Evolutionary conservation across 2,888 invertebrate genomes (phyloP).

Genomic region (Ectemnius continuus): DNA sequence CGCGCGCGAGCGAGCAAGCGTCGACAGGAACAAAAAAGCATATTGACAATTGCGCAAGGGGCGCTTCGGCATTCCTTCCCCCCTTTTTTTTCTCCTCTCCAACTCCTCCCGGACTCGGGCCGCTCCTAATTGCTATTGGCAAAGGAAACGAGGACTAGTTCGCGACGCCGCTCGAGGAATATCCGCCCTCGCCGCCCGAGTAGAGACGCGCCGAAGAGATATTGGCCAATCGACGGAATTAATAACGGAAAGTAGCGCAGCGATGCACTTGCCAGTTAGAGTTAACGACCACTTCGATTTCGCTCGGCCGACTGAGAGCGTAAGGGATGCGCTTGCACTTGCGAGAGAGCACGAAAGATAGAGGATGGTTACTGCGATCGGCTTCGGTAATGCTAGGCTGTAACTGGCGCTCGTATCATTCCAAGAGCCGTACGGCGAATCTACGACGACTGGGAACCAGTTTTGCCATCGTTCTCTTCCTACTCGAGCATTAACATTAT

Average conservation of each 20-base stretch:
- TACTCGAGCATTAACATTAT: constrained; percentile 19
- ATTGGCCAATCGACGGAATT: constrained; percentile 40
- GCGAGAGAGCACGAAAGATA: neutral
- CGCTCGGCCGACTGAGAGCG: neutral
- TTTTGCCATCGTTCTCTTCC: constrained; percentile 16
- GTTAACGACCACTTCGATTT: neutral
- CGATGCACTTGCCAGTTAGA: constrained; percentile 13
- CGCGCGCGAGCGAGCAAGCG: neutral
- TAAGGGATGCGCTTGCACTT: neutral
- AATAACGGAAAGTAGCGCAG: constrained; percentile 32
- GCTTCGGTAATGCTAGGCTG: neutral
- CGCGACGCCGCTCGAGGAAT: neutral
- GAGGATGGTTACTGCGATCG: neutral
- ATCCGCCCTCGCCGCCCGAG: neutral
- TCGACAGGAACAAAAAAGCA: constrained; percentile 30
- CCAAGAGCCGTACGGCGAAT: constrained; percentile 10
- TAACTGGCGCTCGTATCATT: constrained; percentile 17
- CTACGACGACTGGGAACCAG: constrained; percentile 15
- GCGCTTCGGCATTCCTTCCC: neutral
- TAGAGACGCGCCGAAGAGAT: too few species aligned
- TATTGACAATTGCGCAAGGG: constrained; percentile 38
- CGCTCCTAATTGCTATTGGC: too few species aligned
- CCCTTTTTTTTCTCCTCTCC: neutral
- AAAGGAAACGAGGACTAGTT: too few species aligned
- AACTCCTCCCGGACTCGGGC: neutral